Conservation (phyloP, 2,113 vertebrate species). For the Oryctolagus cuniculus region DNA sequence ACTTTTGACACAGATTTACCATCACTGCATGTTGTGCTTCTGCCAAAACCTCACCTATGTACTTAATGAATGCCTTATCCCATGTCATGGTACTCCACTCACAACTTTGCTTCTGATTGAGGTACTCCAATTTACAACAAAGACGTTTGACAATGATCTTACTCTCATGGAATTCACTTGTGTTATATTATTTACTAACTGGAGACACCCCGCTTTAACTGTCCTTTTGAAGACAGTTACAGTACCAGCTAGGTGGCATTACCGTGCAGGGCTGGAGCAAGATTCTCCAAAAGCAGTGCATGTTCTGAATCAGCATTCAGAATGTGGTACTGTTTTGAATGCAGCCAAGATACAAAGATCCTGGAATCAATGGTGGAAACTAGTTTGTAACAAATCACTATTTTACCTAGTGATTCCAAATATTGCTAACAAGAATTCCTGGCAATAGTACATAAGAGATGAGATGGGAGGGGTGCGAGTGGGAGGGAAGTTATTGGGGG, state of each 20-base stretch:
- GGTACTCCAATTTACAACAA: not conserved
- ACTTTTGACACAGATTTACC: not conserved
- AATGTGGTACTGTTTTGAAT: not conserved
- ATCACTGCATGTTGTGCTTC: not conserved
- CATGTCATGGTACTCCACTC: not conserved
- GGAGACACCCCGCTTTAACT: not conserved
- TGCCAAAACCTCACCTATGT: not conserved
- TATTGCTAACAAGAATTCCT: not conserved
- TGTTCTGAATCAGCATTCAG: not conserved
- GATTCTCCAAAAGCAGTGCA: not conserved
- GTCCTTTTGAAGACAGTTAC: not conserved
- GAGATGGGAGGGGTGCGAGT: no score
- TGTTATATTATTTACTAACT: not conserved
- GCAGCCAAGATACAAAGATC: not conserved
- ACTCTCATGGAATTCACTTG: not conserved
- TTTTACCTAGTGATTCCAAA: constrained; percentile 7
- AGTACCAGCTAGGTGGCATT: not conserved
- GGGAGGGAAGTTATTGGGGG: no score
- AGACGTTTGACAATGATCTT: not conserved
- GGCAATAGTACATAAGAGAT: not conserved
- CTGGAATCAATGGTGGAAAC: not conserved
- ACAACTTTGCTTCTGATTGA: not conserved
- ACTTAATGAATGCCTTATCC: not conserved
- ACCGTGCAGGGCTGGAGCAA: not conserved
- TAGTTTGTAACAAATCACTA: not conserved